A percentile compares a stretch with the other conserved stretches of the same genome.
These are phyloP conservation scores for Seriola dumerili DNA, from an alignment of 2,113 vertebrate genomes.

Conservation along the genomic window DNA sequence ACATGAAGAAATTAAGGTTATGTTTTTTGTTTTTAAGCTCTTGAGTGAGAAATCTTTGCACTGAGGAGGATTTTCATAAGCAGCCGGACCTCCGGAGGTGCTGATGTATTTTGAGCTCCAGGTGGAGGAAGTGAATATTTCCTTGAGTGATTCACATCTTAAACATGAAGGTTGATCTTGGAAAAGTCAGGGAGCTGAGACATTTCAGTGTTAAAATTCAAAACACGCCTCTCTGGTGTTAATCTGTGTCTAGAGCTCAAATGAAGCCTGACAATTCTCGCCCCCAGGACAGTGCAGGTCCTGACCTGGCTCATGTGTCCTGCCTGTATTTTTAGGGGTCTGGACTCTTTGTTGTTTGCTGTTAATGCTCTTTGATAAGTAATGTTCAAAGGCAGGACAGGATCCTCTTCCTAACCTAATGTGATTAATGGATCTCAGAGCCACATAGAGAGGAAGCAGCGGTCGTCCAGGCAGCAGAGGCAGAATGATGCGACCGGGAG, in stretches of 20 bases:
- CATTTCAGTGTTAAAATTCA: slow-evolving; percentile 2
- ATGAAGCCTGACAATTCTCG: slow-evolving; percentile 16
- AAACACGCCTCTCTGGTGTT: slow-evolving; percentile 6
- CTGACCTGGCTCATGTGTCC: slow-evolving; percentile 44
- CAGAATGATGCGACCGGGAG: slow-evolving; percentile 86
- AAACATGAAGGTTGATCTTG: background rate
- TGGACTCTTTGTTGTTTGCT: slow-evolving; percentile 69
- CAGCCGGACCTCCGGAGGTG: background rate
- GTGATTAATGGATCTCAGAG: slow-evolving; percentile 64
- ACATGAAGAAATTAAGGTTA: background rate
- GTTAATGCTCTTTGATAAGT: slow-evolving; percentile 57
- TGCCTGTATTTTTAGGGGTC: slow-evolving; percentile 31
- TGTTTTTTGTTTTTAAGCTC: background rate
- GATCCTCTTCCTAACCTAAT: slow-evolving; percentile 51
- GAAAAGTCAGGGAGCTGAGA: background rate
- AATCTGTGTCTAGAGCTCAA: slow-evolving; percentile 20
- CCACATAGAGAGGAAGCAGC: slow-evolving; percentile 51
- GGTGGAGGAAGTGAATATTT: background rate
- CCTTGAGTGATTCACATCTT: background rate
- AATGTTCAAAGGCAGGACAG: slow-evolving; percentile 69
- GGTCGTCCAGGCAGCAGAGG: slow-evolving; percentile 31
- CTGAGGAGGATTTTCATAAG: background rate
- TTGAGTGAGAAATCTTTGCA: background rate
- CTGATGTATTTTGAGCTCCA: background rate
- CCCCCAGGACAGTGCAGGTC: slow-evolving; percentile 10